A percentile compares a stretch with the other conserved stretches of the same genome.
Conservation (phyloP, 2,113 vertebrate genomes). For the Triplophysa siluroides region DNA sequence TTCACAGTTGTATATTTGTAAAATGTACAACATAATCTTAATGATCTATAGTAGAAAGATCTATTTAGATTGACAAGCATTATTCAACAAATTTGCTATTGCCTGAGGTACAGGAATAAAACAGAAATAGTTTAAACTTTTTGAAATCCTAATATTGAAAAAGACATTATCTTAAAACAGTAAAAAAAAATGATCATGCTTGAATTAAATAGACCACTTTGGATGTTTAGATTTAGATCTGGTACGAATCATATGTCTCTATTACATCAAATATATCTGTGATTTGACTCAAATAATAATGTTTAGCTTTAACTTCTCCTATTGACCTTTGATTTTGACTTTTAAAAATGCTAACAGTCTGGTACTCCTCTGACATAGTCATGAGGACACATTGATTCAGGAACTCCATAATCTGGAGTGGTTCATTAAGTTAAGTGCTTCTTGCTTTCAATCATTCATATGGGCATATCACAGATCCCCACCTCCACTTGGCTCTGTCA, state of each 20-base stretch:
- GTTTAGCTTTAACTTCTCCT: not conserved
- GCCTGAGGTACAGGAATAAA: too few relatives aligned
- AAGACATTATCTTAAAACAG: not conserved
- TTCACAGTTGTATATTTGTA: too few relatives aligned
- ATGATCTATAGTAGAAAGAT: not conserved
- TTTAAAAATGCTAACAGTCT: not conserved
- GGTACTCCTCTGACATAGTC: constrained; percentile 12
- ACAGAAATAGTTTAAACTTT: not conserved
- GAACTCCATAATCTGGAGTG: constrained; percentile 43
- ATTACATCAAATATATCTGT: not conserved
- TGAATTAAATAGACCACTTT: too few relatives aligned
- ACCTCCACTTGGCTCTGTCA: constrained; percentile 51
- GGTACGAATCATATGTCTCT: not conserved
- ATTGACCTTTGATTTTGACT: not conserved
- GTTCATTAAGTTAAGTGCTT: constrained; percentile 80
- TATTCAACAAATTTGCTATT: too few relatives aligned
- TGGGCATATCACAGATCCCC: constrained; percentile 61
- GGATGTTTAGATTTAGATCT: not conserved
- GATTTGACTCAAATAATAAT: not conserved
- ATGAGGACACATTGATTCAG: constrained; percentile 14
- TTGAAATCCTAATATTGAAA: not conserved
- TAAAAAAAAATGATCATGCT: not conserved
- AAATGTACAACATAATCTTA: too few relatives aligned
- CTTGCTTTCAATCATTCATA: constrained; percentile 66
- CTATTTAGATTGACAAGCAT: too few relatives aligned